A percentile compares a stretch with the other conserved stretches of the same genome.
These are phyloP conservation scores for Lasioglossum malachurum DNA, from an alignment of 2,888 invertebrate genomes.

Conservation along the genomic window DNA sequence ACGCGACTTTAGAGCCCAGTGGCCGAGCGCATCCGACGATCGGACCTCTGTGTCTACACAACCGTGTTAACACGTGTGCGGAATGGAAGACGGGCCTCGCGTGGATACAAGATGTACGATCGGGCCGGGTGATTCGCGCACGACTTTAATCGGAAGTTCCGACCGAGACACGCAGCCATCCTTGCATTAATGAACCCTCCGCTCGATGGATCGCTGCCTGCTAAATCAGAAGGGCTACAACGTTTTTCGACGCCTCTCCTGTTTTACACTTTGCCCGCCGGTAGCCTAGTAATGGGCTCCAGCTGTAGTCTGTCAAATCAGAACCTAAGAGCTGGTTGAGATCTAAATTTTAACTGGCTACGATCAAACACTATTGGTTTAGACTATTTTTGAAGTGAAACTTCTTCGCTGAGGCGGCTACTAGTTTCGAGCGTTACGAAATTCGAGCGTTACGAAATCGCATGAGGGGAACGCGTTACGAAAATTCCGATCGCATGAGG, in stretches of 20 bases:
- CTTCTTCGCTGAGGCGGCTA: too few relatives aligned
- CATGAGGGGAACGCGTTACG: too few relatives aligned
- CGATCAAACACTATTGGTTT: not conserved
- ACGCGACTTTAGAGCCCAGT: constrained; percentile 59
- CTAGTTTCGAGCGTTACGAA: too few relatives aligned
- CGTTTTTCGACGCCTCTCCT: not conserved
- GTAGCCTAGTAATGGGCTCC: not conserved
- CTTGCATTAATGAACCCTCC: constrained; percentile 18
- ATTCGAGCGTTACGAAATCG: too few relatives aligned
- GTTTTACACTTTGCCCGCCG: not conserved
- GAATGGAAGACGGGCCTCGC: constrained; percentile 41
- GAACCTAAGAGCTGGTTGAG: not conserved
- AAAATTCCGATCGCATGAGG: too few relatives aligned
- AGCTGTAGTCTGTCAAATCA: not conserved
- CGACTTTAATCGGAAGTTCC: constrained; percentile 35
- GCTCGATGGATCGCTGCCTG: not conserved
- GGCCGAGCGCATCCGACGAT: constrained; percentile 50
- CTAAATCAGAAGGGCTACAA: not conserved
- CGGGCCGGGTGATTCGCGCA: constrained; percentile 22
- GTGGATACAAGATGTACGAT: constrained; percentile 52
- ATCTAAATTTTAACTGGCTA: too few relatives aligned
- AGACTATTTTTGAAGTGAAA: too few relatives aligned
- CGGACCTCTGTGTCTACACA: constrained; percentile 20
- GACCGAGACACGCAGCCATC: constrained; percentile 19
- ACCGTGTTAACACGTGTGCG: constrained; percentile 53